These are phyloP conservation scores for Umimayanthus chanpuru DNA, from an alignment of 92 coral and sea anemone genomes.

Conservation along the genomic window DNA sequence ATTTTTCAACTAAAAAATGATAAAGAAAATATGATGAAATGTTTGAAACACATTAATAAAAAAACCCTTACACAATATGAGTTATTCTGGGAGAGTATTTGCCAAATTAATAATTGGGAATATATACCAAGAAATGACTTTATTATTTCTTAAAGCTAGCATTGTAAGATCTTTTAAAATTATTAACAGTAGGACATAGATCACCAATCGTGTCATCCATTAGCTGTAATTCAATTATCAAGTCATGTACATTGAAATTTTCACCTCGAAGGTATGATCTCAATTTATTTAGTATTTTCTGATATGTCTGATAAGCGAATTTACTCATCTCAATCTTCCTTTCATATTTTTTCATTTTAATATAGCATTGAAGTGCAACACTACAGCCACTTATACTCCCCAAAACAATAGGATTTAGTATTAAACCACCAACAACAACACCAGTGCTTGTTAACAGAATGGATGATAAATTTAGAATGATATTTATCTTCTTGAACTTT, in stretches of 20 bases:
- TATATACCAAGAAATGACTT: background rate
- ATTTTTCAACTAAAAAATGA: background rate
- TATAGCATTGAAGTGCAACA: background rate
- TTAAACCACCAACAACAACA: background rate
- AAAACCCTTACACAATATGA: background rate
- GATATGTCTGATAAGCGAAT: background rate
- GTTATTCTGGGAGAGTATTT: background rate
- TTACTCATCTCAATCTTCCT: background rate
- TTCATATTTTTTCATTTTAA: background rate
- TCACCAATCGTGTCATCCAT: too few relatives aligned
- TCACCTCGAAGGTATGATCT: too few relatives aligned
- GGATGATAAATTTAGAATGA: background rate
- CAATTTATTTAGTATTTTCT: too few relatives aligned
- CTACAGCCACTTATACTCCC: background rate
- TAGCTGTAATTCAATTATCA: too few relatives aligned
- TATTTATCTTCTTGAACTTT: background rate
- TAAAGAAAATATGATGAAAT: background rate
- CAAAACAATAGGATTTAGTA: background rate
- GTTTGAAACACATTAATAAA: background rate
- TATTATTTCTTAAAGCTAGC: too few relatives aligned
- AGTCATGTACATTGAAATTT: too few relatives aligned
- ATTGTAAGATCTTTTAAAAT: too few relatives aligned
- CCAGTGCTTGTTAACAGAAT: background rate
- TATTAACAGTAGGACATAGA: too few relatives aligned
- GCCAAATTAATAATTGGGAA: background rate